Evolutionary conservation across 2,797 vertebrate genomes (phyloP).

Genomic region (Petrocephalus schoutedeni): DNA sequence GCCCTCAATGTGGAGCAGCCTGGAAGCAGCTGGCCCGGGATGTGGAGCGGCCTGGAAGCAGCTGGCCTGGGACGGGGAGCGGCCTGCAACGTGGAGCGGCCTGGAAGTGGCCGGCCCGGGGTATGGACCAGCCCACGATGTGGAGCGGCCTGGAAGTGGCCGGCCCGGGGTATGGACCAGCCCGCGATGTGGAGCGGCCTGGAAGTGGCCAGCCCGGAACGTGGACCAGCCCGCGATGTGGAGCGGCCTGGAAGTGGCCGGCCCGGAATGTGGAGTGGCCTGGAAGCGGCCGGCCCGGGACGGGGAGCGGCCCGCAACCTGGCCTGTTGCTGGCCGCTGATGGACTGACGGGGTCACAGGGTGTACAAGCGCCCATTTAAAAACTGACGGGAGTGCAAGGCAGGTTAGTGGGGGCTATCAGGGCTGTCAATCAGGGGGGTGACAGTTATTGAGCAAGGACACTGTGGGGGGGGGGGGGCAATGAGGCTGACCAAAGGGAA

Average conservation of each 20-base stretch:
- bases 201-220: neutral
- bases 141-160: too few species aligned
- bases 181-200: neutral
- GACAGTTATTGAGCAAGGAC: constrained; percentile 98
- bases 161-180: too few species aligned
- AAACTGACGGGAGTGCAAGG: constrained; percentile 88
- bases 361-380: constrained; percentile 98
- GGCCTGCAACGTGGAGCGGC: too few species aligned
- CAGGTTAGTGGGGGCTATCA: constrained; percentile 94
- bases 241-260: neutral
- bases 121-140: too few species aligned
- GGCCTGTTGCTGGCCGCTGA: constrained; percentile 72
- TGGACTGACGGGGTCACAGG: constrained; percentile 92
- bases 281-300: neutral
- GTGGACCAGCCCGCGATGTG: neutral
- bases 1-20: too few species aligned
- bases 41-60: neutral
- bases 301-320: neutral
- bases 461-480: constrained; percentile 69
- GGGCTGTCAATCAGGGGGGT: constrained; percentile 99
- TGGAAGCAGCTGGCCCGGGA: neutral
- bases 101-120: too few species aligned
- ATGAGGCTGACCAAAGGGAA: neutral
- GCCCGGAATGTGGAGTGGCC: neutral
- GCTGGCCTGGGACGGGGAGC: neutral